Base-by-base conservation (phyloP, 2,888 invertebrate species). In the Danaus chrysippus region DNA sequence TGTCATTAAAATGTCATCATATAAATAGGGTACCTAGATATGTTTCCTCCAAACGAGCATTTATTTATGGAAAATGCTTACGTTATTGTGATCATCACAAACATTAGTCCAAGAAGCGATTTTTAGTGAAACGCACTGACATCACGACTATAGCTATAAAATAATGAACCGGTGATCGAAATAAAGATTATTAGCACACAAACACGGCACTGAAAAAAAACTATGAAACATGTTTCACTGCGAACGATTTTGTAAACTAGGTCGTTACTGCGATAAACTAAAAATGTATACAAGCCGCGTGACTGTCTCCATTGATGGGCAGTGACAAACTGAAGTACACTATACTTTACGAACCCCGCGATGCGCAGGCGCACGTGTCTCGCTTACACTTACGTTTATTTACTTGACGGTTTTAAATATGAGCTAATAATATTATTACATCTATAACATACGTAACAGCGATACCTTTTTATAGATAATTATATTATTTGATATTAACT, bases 331-430 rank as follows among this genome's bases (percentile, higher is more conserved):
- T 90, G 85, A 71, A 70, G 69, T 74, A 71, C 23, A 34, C 23
- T 34, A 34, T 34, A 59, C 52, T 58, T 49, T 46, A 66, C 65
- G 55, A 73, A 73, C 73, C 23, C 23, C 73, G 72, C 75, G 72
- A 76, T 73, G 80, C 82, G 87, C 83, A 78, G 85, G 84, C 86
- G 86, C 86, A 79, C 75, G 78, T 74, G 74, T 75, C 71, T 78
- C 81, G 78, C 81, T 78, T 78, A 81, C 79, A 78, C 79, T 75
- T 79, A 81, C 83, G 86, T 88, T 87, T 89, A 90, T 87, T 87
- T 88, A 87, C 86, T 84, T 85, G 85, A 83, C 82, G 82, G 81
- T 87, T 88, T 80, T 80, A 86, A 87, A 81, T 84, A 79, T 81
- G 61, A 62, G 58, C 62, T 11, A 52, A 56, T 74, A 87, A 83